Base-by-base conservation (phyloP, 1,140 invertebrate species). In the Trichonephila inaurata region DNA sequence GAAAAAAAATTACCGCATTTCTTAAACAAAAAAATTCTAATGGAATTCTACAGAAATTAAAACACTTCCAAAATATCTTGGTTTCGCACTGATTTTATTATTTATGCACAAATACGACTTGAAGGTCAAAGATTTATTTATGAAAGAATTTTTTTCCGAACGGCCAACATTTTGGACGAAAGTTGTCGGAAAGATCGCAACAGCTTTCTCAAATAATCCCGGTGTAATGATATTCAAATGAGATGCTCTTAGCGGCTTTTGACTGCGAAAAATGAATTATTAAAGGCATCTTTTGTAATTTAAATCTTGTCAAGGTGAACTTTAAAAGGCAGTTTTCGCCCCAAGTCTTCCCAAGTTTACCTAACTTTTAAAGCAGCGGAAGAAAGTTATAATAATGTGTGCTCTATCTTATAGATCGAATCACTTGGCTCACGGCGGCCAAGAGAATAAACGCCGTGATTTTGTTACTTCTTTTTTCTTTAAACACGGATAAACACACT, bases 271-370 rank as follows among this genome's bases (percentile, higher is more conserved):
- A 77, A 77, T 77, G 72, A 77, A 77, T 77, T 77, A 77, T 77
- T 77, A 77, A 77, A 77, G 28, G 33, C 72, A 77, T 77, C 72
- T 77, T 77, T 77, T 77, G 72, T 77, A 77, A 77, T 77, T 77
- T 77, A 77, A 77, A 77, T 77, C 72, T 40, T 77, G 72, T 77
- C 72, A 77, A 8, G 72, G 72, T 33, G 24, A 77, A 77, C 72
- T 77, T 77, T 33, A 77, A 77, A 77, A 28, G 28, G 28, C 28
- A 18, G 72, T 18, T 16, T 28, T 77, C 16, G 24, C 69, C 69
- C 12, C 10, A 33, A 33, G 72, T 33, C 28, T 77, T 77, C 28
- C 6, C 24, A 4, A 77, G 72, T 77, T 77, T 33, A 77, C 69
- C 72, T 14, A 77, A 77, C 72, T 33, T 40, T 2, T 51, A 51